phyloP scores from a whole-genome alignment of 2,888 invertebrate species.

The Anagyrus pseudococci region DNA sequence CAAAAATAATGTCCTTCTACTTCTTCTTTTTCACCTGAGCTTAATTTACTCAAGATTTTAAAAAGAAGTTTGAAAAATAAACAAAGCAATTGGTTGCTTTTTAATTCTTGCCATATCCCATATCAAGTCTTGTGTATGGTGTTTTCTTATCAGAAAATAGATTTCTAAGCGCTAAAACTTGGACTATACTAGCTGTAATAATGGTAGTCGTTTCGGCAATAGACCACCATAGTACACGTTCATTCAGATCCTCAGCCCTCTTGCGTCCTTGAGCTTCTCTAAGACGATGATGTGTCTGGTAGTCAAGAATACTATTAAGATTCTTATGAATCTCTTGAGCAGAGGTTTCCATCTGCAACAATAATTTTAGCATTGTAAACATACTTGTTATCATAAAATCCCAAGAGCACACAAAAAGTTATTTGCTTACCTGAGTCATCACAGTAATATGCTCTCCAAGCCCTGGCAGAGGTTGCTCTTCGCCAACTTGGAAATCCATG shows the following conservation, averaged over 20 bases:
- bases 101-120: too few species aligned
- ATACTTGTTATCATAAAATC: neutral
- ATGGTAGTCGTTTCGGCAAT: conserved; percentile 86
- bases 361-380: conserved; percentile 1
- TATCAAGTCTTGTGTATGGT: too few species aligned
- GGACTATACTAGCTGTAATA: conserved; percentile 84
- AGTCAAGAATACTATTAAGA: conserved; percentile 87
- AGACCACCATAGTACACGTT: conserved; percentile 93
- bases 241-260: conserved; percentile 95
- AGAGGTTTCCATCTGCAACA: conserved; percentile 87
- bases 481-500: conserved; percentile 97
- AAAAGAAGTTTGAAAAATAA: too few species aligned
- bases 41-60: too few species aligned
- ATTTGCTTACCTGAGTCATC: conserved; percentile 78
- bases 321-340: conserved; percentile 90
- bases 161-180: conserved; percentile 89
- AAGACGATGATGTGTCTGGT: conserved; percentile 95
- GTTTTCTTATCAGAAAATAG: conserved; percentile 74
- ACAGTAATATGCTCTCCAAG: conserved; percentile 89
- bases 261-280: conserved; percentile 94
- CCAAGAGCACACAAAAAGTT: conserved; percentile 3
- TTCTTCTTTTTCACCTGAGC: too few species aligned
- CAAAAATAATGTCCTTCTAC: too few species aligned
- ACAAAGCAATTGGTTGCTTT: too few species aligned
- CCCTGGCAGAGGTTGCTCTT: conserved; percentile 84